Percentiles rank a stretch among this genome's conserved stretches.
These are phyloP conservation scores for Chamaea fasciata DNA, from an alignment of 2,113 vertebrate species.

Conservation along the genomic window DNA sequence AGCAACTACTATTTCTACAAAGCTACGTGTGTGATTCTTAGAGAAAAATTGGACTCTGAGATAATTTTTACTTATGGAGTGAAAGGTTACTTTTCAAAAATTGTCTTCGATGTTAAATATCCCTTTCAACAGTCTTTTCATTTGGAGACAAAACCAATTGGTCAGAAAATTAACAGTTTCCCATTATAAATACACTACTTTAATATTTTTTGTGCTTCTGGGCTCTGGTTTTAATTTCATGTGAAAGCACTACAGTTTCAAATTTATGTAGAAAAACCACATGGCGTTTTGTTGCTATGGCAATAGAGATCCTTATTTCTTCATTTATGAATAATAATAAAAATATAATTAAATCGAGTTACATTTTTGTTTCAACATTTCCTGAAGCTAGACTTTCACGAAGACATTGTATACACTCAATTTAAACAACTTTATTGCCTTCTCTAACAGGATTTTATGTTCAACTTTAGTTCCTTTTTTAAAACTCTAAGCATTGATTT, in stretches of 20 bases:
- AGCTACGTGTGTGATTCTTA: neutral
- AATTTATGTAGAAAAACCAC: conserved; percentile 33
- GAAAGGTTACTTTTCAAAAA: neutral
- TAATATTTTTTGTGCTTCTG: neutral
- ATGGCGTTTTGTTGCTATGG: neutral
- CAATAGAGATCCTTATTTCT: neutral
- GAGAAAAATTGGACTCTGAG: neutral
- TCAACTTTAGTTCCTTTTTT: neutral
- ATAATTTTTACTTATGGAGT: neutral
- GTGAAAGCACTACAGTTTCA: neutral
- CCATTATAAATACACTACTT: neutral
- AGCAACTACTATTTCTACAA: neutral
- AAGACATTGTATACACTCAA: neutral
- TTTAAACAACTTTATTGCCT: conserved; percentile 7
- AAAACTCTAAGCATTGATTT: neutral
- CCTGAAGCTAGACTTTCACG: neutral
- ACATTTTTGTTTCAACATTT: neutral
- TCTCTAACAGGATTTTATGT: neutral
- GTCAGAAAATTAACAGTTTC: conserved; percentile 12
- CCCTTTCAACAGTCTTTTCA: neutral
- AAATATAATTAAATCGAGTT: conserved; percentile 13
- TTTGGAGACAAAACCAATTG: neutral
- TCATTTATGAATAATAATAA: conserved; percentile 20
- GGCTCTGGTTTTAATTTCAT: conserved; percentile 17
- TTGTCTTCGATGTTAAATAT: neutral